These are phyloP conservation scores for Cydia splendana DNA, from an alignment of 1,140 invertebrate genomes.

Conservation along the genomic window DNA sequence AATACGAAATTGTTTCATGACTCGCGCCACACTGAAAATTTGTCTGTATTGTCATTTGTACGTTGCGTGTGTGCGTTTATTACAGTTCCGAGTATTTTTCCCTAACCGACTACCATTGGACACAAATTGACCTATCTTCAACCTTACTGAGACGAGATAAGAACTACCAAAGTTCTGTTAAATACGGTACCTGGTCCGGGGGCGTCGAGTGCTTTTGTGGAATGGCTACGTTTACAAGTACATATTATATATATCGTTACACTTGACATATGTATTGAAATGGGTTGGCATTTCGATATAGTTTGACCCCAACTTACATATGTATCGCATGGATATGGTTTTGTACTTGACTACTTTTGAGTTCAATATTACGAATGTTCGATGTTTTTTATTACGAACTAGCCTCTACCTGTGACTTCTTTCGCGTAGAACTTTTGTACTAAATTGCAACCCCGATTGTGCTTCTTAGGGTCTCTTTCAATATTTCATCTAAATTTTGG, in stretches of 20 bases:
- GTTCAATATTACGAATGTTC: neutral
- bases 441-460: no score
- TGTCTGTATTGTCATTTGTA: slow-evolving; percentile 42
- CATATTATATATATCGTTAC: neutral
- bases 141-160: neutral
- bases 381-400: neutral
- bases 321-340: neutral
- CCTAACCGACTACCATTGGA: neutral
- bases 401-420: no score
- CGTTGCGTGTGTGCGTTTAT: slow-evolving; percentile 47
- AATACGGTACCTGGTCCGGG: neutral
- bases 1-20: neutral
- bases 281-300: neutral
- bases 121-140: neutral
- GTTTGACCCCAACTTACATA: neutral
- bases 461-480: no score
- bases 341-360: neutral
- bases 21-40: slow-evolving; percentile 34
- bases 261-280: slow-evolving; percentile 9
- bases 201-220: slow-evolving; percentile 9
- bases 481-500: no score
- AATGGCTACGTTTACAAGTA: slow-evolving; percentile 6
- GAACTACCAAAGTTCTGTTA: neutral
- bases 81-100: slow-evolving; percentile 46
- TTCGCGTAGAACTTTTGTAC: no score